A percentile compares a stretch with the other conserved stretches of the same genome.
Conservation (phyloP, 35 echinoderm and acorn worm species). For the Patiria miniata region DNA sequence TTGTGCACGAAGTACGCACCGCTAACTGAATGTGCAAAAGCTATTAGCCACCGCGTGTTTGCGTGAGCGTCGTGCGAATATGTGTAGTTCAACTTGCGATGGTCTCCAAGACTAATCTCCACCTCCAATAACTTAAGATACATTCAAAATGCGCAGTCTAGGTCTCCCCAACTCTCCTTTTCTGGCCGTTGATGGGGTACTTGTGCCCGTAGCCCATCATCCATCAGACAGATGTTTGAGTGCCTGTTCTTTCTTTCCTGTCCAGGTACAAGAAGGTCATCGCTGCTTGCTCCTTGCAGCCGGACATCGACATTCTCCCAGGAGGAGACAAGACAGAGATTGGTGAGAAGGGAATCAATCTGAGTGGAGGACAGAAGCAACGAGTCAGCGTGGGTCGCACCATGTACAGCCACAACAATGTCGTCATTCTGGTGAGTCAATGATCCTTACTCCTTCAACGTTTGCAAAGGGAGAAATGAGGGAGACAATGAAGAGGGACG, state of each 20-base stretch:
- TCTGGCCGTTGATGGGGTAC: no score
- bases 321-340: constrained; percentile 91
- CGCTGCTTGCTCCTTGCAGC: constrained; percentile 63
- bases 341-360: constrained; percentile 86
- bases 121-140: no score
- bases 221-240: no score
- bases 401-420: constrained; percentile 70
- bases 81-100: no score
- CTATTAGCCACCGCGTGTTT: no score
- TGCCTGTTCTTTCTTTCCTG: not conserved
- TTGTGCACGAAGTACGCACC: no score
- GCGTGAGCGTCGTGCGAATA: no score
- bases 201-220: no score
- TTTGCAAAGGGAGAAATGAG: not conserved
- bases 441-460: not conserved
- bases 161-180: no score
- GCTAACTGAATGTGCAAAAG: no score
- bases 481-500: not conserved
- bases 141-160: no score
- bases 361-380: constrained; percentile 75
- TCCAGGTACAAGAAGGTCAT: constrained; percentile 71
- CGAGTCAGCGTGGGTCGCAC: constrained; percentile 86
- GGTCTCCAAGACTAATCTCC: no score
- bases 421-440: constrained; percentile 79
- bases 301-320: constrained; percentile 90